phyloP scores from a whole-genome alignment of 2,113 vertebrate species.

The Cygnus buccinator region DNA sequence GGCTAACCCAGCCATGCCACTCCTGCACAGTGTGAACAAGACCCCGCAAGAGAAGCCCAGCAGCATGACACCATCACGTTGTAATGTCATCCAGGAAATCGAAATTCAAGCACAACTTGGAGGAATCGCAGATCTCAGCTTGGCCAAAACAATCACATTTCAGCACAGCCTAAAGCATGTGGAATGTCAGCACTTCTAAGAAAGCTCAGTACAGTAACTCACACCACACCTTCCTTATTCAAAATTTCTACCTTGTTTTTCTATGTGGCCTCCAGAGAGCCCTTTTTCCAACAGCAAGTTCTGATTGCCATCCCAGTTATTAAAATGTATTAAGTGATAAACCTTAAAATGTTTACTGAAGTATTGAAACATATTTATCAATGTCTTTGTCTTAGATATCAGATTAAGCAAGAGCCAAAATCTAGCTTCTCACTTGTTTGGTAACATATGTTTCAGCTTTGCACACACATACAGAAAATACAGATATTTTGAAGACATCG shows the following conservation, averaged over 20 bases:
- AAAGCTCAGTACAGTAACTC: neutral
- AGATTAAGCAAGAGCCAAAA: neutral
- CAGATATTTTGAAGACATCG: neutral
- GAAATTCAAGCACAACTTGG: neutral
- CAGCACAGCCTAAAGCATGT: neutral
- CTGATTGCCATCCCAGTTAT: neutral
- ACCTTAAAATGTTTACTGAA: neutral
- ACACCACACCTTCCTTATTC: neutral
- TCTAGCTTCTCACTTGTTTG: neutral
- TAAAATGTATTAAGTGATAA: neutral
- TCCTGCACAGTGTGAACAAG: neutral
- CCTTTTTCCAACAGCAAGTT: neutral
- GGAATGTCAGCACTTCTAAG: neutral
- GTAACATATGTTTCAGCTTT: neutral
- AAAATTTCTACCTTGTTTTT: neutral
- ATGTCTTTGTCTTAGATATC: neutral
- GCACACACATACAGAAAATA: too few relatives aligned
- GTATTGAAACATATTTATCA: slow-evolving; percentile 1
- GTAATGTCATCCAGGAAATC: neutral
- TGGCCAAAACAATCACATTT: neutral
- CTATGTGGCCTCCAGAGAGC: neutral
- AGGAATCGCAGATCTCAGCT: neutral
- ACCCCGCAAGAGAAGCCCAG: neutral
- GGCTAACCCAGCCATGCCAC: neutral
- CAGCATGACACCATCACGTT: neutral